Percentiles rank a stretch among this genome's conserved stretches.
phyloP scores from a whole-genome alignment of 2,113 vertebrate genomes.

The Nettapus auritus region DNA sequence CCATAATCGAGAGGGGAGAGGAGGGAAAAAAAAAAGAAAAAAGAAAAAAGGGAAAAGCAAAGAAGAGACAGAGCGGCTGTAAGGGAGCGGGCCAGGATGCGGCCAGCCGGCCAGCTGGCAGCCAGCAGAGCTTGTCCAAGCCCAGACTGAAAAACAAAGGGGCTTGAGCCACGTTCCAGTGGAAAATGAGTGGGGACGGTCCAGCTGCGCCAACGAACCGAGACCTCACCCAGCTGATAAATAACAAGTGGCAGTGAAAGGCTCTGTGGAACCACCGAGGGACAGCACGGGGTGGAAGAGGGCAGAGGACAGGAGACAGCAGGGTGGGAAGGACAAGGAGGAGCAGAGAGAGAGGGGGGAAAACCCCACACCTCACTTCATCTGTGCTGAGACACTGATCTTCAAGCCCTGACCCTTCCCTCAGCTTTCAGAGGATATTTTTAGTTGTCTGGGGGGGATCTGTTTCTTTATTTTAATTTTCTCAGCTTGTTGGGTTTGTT shows the following conservation, averaged over 20 bases:
- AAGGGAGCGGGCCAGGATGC: neutral
- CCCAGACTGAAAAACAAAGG: conserved; percentile 71
- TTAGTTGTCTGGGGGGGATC: neutral
- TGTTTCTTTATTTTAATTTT: neutral
- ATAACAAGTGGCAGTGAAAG: neutral
- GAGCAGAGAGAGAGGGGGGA: neutral
- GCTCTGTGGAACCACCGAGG: neutral
- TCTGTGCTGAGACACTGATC: neutral
- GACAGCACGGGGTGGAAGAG: neutral
- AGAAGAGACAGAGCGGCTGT: conserved; percentile 18
- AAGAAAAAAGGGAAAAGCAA: conserved; percentile 10
- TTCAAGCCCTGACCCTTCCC: neutral
- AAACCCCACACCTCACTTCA: neutral
- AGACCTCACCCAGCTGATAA: neutral
- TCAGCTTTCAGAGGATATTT: neutral
- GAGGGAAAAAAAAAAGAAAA: neutral
- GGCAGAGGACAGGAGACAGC: rapidly evolving
- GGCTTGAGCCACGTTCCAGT: conserved; percentile 30
- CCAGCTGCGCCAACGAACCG: conserved; percentile 19
- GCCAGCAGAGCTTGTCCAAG: conserved; percentile 44
- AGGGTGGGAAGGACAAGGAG: neutral
- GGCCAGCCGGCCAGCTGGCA: conserved; percentile 62
- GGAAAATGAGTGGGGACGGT: conserved; percentile 67
- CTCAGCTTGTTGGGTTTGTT: neutral
- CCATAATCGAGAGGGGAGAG: neutral